phyloP scores from a whole-genome alignment of 2,888 invertebrate species.

The Venustoraphidia nigricollis region DNA sequence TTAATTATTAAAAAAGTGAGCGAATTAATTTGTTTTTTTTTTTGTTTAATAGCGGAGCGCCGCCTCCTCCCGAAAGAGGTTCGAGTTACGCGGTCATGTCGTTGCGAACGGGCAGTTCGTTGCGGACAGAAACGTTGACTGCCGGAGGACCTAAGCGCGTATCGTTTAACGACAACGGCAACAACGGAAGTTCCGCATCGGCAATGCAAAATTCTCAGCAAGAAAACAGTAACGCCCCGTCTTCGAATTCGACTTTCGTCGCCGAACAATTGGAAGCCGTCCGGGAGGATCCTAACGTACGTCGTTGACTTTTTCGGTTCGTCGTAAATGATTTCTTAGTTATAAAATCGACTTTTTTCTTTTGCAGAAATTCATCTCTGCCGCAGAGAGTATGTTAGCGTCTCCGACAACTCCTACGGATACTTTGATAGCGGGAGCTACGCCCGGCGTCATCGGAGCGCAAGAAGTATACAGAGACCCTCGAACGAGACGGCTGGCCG shows the following conservation, averaged over 20 bases:
- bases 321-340: neutral
- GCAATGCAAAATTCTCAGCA: constrained; percentile 16
- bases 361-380: constrained; percentile 58
- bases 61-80: constrained; percentile 74
- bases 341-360: constrained; percentile 5
- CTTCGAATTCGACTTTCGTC: constrained; percentile 21
- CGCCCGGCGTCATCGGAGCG: constrained; percentile 93
- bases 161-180: constrained; percentile 23
- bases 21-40: neutral
- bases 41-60: constrained; percentile 26
- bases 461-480: constrained; percentile 98
- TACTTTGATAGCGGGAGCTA: constrained; percentile 40
- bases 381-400: constrained; percentile 65
- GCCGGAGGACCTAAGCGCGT: constrained; percentile 19
- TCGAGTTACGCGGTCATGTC: constrained; percentile 80
- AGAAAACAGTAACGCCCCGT: constrained; percentile 17
- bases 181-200: constrained; percentile 17
- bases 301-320: constrained; percentile 21
- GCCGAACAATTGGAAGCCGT: constrained; percentile 34
- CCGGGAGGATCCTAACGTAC: constrained; percentile 71
- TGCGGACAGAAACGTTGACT: neutral
- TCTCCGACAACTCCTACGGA: constrained; percentile 57
- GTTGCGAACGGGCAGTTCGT: constrained; percentile 25
- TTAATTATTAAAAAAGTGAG: too few relatives aligned
- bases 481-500: constrained; percentile 70